phyloP scores from a whole-genome alignment of 1,140 invertebrate genomes.

The Hyles vespertilio region DNA sequence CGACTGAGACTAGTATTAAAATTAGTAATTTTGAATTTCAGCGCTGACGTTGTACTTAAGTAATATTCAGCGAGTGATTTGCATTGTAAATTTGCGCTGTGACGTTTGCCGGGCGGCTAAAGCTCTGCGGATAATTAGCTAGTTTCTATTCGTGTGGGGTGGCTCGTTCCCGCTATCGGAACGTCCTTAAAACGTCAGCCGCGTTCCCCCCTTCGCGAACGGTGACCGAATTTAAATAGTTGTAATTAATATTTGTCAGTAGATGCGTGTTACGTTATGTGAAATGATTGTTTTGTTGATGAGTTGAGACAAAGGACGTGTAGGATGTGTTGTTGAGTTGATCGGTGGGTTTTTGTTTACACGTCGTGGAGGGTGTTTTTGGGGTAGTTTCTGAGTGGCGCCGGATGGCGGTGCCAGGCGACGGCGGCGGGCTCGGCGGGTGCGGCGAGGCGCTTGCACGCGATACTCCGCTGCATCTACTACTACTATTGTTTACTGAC shows the following conservation, averaged over 20 bases:
- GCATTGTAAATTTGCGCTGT: constrained; percentile 71
- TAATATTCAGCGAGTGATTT: constrained; percentile 72
- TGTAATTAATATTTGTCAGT: constrained; percentile 31
- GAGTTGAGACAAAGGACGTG: constrained; percentile 20
- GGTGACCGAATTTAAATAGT: constrained; percentile 15
- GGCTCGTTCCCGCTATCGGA: constrained; percentile 37
- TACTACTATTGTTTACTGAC: constrained; percentile 16
- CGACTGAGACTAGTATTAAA: constrained; percentile 72
- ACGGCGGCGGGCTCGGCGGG: constrained; percentile 40
- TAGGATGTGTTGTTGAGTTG: constrained; percentile 14
- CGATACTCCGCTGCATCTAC: constrained; percentile 39
- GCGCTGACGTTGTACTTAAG: constrained; percentile 58
- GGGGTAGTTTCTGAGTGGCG: constrained; percentile 44
- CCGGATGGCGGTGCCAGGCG: constrained; percentile 64
- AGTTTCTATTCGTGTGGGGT: constrained; percentile 67
- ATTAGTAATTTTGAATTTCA: constrained; percentile 73
- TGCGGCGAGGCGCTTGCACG: constrained; percentile 21
- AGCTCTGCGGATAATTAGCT: constrained; percentile 72
- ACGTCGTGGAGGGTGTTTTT: constrained; percentile 34
- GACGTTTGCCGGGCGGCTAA: constrained; percentile 61
- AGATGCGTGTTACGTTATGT: constrained; percentile 29
- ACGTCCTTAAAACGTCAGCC: constrained; percentile 53
- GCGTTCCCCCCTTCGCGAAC: constrained; percentile 27
- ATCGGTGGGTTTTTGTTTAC: constrained; percentile 52
- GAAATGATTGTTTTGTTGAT: constrained; percentile 17